Base-by-base conservation (phyloP, 1,140 invertebrate genomes). In the Arion vulgaris region DNA sequence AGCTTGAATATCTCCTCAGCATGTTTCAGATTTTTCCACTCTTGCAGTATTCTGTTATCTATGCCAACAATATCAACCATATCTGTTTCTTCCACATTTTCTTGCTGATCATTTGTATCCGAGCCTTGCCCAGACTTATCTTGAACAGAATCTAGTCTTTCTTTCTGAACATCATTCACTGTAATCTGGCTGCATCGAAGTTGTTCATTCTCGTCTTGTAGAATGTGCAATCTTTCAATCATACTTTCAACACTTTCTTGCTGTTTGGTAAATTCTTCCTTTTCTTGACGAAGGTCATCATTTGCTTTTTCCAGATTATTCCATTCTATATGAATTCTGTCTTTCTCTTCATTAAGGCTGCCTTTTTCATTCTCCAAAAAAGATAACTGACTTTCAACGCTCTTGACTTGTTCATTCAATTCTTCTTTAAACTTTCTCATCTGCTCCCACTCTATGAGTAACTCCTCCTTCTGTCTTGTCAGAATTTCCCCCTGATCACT, bases 241-340 rank as follows among this genome's bases (percentile, higher is more conserved):
- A 49, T 49, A 62, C 57, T 62, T 23, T 62, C 57, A 32, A 32
- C 28, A 11, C n/a, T 28, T 34, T 73, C 32, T 17, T 26, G 15
- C 19, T 28, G 7, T 19, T 73, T 49, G n/a, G 7, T 19, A 73
- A 49, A 39, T 32, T 73, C 71, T 26, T 73, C 41, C 38, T 73
- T 49, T 73, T 39, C 41, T 26, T 39, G 1, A 15, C 41, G 39
- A 1, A 41, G 38, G 38, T 49, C 71, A 73, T 73, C 38, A 39
- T 73, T 2, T 39, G 71, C 41, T n/a, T 73, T 73, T 49, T 73
- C 62, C 62, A 66, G 19, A 28, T 66, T 7, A 66, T 66, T 66
- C 62, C 62, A 66, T 32, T 66, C 62, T 32, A 5, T 32, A 28
- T 66, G n/a, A 66, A 66, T 28, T 32, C 62, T 66, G 62, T 66